Percentiles rank a stretch among this genome's conserved stretches.
phyloP scores from a whole-genome alignment of 2,797 vertebrate species.

The Periparus ater region DNA sequence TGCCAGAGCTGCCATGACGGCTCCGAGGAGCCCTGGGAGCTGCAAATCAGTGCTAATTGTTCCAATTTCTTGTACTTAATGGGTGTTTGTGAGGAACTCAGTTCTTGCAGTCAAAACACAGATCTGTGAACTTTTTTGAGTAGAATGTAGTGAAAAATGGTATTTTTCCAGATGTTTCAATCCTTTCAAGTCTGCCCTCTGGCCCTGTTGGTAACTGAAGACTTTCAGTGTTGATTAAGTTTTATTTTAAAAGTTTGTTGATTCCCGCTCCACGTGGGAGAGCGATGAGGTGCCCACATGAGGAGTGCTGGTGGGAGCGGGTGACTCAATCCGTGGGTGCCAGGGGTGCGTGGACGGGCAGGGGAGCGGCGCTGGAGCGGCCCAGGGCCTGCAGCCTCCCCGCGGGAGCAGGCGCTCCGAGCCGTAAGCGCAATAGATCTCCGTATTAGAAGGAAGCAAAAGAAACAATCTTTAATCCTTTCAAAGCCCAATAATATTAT shows the following conservation, averaged over 20 bases:
- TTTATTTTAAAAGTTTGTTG: neutral
- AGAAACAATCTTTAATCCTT: slow-evolving; percentile 80
- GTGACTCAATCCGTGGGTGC: rapidly evolving
- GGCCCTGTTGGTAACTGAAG: neutral
- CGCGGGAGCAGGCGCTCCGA: neutral
- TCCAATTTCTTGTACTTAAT: neutral
- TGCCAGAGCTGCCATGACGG: rapidly evolving
- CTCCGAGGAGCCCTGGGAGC: neutral
- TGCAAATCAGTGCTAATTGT: neutral
- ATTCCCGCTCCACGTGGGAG: rapidly evolving
- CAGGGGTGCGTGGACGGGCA: rapidly evolving
- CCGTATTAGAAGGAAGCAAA: slow-evolving; percentile 67
- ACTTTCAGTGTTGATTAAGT: neutral
- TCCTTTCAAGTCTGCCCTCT: neutral
- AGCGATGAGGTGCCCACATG: rapidly evolving
- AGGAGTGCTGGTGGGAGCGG: rapidly evolving
- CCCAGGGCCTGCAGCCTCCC: neutral
- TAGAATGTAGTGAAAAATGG: neutral
- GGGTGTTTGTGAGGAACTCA: neutral
- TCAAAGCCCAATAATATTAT: slow-evolving; percentile 81
- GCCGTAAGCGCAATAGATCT: neutral
- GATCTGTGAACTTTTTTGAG: neutral
- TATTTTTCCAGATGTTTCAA: neutral
- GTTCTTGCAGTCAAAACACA: neutral
- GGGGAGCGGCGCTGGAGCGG: neutral